Conservation (phyloP, 2,888 invertebrate species). For the Thymelicus lineola region DNA sequence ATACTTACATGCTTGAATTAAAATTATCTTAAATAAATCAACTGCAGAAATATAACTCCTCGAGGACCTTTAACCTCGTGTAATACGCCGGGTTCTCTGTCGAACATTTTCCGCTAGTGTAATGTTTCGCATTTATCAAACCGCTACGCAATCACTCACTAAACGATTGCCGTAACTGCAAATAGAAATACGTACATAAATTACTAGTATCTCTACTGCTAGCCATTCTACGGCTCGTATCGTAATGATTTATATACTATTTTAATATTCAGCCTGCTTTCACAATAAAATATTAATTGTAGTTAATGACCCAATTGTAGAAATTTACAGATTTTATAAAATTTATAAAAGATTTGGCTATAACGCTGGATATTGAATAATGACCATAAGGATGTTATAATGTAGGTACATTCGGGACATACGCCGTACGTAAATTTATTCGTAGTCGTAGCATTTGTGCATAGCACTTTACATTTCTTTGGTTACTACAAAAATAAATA, state of each 20-base stretch:
- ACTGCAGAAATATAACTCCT: conserved; percentile 5
- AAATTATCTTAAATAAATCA: conserved; percentile 8
- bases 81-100: conserved; percentile 7
- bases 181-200: conserved; percentile 11
- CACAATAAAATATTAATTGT: no score
- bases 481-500: not conserved
- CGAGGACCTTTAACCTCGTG: conserved; percentile 28
- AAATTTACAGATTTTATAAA: no score
- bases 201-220: not conserved
- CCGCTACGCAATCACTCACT: conserved; percentile 22
- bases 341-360: no score
- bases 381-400: no score
- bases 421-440: no score
- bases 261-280: conserved; percentile 2
- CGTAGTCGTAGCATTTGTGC: no score
- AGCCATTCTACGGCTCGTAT: not conserved
- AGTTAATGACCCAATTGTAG: no score
- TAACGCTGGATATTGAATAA: no score
- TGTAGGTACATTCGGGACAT: no score
- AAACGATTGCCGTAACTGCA: conserved; percentile 27
- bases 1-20: not conserved
- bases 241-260: conserved; percentile 19
- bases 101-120: conserved; percentile 19
- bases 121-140: conserved; percentile 32
- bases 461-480: not conserved